Base-by-base conservation (phyloP, 2,888 invertebrate species). In the Acanthosepion lycidas region DNA sequence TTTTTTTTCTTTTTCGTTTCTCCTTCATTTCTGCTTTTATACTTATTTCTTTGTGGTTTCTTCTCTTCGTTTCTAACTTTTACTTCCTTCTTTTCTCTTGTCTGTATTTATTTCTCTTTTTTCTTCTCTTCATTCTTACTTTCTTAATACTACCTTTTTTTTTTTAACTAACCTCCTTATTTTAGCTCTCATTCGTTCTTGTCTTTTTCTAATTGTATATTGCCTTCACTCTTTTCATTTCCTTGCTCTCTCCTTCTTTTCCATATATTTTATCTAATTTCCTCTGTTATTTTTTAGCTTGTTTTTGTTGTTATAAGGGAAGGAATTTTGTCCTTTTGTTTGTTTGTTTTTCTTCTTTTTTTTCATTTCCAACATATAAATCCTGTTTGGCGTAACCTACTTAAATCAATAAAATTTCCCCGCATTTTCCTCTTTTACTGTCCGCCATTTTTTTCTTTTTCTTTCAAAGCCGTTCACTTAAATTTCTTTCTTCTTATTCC, bases 341-440 rank as follows among this genome's bases (percentile, higher is more conserved):
- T 42, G 42, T 42, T 42, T 42, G 42, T 42, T 64, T 26, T 26
- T 64, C 0, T 26, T 64, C 9, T 28, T 33, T 78, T 33, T n/a
- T n/a, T 33, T 78, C 12, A n/a, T 78, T 78, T 18, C n/a, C 15
- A 78, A 33, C 78, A 78, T 78, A 78, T 78, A 33, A 78, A 78
- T 78, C 78, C 78, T 78, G 78, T 78, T 78, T 78, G n/a, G n/a
- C 78, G 78, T 78, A 78, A 78, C 78, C 78, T 78, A 78, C n/a
- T 78, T 78, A 78, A 78, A 78, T 33, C 78, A 78, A 78, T 78
- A 78, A 78, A 78, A 78, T 78, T 33, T 78, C 18, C 78, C n/a
- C 78, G 78, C n/a, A 3, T 33, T 78, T 78, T 78, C n/a, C n/a
- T 78, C n/a, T 78, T 33, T 78, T 33, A 15, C 9, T 78, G n/a